phyloP scores from a whole-genome alignment of 2,113 vertebrate genomes.

The Montifringilla adamsi region DNA sequence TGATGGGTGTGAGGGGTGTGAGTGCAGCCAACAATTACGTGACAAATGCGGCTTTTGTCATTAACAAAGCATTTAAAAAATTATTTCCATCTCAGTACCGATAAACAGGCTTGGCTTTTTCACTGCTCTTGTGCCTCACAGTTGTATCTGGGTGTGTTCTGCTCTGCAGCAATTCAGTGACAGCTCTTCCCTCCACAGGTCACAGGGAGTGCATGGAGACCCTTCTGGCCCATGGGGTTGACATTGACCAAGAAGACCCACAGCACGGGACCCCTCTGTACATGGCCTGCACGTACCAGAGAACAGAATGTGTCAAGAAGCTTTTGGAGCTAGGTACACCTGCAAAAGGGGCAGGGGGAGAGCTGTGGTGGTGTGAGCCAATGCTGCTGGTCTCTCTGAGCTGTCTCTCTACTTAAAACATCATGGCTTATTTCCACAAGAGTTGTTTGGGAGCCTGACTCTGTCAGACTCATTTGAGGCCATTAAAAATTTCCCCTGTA shows the following conservation, averaged over 20 bases:
- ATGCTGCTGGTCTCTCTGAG: accelerated
- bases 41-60: background rate
- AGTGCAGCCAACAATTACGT: background rate
- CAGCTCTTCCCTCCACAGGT: conserved; percentile 64
- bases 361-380: background rate
- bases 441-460: background rate
- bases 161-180: background rate
- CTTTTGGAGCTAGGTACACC: conserved; percentile 84
- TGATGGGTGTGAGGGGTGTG: conserved; percentile 30
- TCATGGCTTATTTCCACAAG: background rate
- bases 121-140: background rate
- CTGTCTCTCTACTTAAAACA: background rate
- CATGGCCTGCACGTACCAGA: conserved; percentile 78
- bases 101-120: background rate
- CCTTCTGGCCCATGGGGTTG: conserved; percentile 79
- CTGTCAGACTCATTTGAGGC: background rate
- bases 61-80: background rate
- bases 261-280: conserved; percentile 83
- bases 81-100: accelerated
- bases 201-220: conserved; percentile 89
- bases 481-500: background rate
- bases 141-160: background rate
- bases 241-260: conserved; percentile 80
- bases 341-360: background rate
- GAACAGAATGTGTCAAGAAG: conserved; percentile 79